Evolutionary conservation across 2,113 vertebrate species (phyloP), one percentile per base, ranked within the genome.

Genomic region (rat (Rattus norvegicus)): DNA sequence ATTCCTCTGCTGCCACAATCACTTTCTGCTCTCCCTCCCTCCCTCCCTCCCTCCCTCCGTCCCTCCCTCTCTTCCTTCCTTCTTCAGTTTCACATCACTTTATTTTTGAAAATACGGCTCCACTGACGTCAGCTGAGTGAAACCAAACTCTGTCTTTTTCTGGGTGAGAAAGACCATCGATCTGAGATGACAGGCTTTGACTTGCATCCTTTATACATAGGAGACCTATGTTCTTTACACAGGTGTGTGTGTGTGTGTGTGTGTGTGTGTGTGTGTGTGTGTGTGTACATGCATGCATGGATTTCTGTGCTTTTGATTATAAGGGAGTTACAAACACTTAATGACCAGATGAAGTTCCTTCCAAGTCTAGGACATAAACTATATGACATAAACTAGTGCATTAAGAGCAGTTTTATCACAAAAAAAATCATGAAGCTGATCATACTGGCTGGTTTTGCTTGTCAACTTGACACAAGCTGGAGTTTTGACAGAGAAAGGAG

Each of bases 81-180:
- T 49, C 30, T 26, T 56, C 47, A 17, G 8, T 85, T 47, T 49
- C 10, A 61, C 14, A 84, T 90, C 19, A 36, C 43, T 88, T 63
- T 28, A 80, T 28, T 86, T 87, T 81, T 17, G 92, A 87, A 96
- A 94, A 47, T 49, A 88, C 47, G 26, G 14, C 33, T 87, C 67
- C 39, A 67, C 47, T 79, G 39, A 83, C 20, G 24, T 59, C 49
- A n/a, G 10, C 54, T 79, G 24, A 94, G 94, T 36, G 77, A 92
- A 30, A 85, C 0, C 76, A 81, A 77, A 1, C 47, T 70, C 72
- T 84, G 20, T 88, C 83, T 92, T 88, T 85, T n/a, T 39, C 43
- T 26, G 67, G 43, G 30, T 70, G 52, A 93, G 72, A 84, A 83
- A 80, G 52, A 77, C 24, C 81, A 75, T 8, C 24, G 72, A 63